These are phyloP conservation scores for Halocynthia aurantium DNA, from an alignment of 23 tunicate species.

Conservation along the genomic window DNA sequence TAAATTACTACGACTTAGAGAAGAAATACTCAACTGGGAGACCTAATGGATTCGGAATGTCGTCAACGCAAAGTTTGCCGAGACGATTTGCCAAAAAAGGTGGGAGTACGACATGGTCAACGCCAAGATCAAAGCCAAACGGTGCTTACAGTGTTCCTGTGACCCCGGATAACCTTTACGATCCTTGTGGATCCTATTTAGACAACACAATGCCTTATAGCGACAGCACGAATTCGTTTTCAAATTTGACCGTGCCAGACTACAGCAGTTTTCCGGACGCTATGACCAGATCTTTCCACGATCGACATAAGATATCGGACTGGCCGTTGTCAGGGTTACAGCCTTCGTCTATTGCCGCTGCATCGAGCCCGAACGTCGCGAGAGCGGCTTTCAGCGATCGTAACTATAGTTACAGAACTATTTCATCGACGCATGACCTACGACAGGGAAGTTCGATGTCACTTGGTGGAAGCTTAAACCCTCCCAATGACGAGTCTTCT, in stretches of 20 bases:
- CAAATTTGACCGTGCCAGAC: slow-evolving; percentile 12
- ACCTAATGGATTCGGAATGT: background rate
- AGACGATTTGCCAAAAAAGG: slow-evolving; percentile 11
- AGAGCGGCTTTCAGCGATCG: slow-evolving; percentile 12
- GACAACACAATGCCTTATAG: background rate
- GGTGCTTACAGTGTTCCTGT: slow-evolving; percentile 72
- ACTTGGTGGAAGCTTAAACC: slow-evolving; percentile 5
- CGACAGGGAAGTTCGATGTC: slow-evolving; percentile 21
- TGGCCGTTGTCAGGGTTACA: slow-evolving; percentile 73
- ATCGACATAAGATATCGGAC: slow-evolving; percentile 22
- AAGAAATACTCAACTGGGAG: background rate
- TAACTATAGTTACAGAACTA: slow-evolving; percentile 2
- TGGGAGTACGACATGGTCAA: slow-evolving; percentile 51
- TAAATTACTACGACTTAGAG: too few relatives aligned
- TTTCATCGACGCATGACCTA: slow-evolving; percentile 9
- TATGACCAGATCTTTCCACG: background rate
- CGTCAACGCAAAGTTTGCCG: slow-evolving; percentile 18
- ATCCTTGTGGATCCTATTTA: slow-evolving; percentile 9
- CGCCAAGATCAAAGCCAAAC: slow-evolving; percentile 57
- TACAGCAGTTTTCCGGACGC: background rate
- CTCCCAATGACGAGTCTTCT: slow-evolving; percentile 5
- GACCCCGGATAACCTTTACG: slow-evolving; percentile 29
- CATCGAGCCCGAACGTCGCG: slow-evolving; percentile 59
- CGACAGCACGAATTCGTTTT: slow-evolving; percentile 8
- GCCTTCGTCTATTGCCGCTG: slow-evolving; percentile 35